Percentiles rank a stretch among this genome's conserved stretches.
These are phyloP conservation scores for Musca domestica DNA, from an alignment of 1,140 invertebrate genomes.

Conservation along the genomic window DNA sequence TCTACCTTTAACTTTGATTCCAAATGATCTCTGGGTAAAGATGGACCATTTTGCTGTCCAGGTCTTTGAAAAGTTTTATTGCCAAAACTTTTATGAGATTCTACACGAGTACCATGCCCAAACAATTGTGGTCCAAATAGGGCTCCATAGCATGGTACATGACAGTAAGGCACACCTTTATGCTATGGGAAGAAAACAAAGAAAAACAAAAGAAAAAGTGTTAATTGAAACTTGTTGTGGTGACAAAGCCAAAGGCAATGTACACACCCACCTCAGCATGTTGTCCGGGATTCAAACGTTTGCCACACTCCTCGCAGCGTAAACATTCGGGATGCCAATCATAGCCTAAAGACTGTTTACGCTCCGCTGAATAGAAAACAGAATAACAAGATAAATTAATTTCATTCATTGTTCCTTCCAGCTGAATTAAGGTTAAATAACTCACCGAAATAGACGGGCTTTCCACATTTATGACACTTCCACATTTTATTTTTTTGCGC, in stretches of 20 bases:
- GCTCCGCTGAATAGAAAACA: slow-evolving; percentile 66
- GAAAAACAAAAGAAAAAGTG: background rate
- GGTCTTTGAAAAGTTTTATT: slow-evolving; percentile 57
- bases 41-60: slow-evolving; percentile 41
- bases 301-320: slow-evolving; percentile 85
- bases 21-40: slow-evolving; percentile 65
- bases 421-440: slow-evolving; percentile 6
- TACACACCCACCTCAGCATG: slow-evolving; percentile 72
- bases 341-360: slow-evolving; percentile 86
- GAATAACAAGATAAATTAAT: background rate
- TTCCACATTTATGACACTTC: slow-evolving; percentile 84
- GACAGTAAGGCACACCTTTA: slow-evolving; percentile 87
- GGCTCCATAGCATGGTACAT: slow-evolving; percentile 87
- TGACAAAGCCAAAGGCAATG: background rate
- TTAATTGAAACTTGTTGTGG: slow-evolving; percentile 6
- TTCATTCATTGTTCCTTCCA: background rate
- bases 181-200: slow-evolving; percentile 59
- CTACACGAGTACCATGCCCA: slow-evolving; percentile 82
- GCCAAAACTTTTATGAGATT: slow-evolving; percentile 83
- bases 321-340: slow-evolving; percentile 93
- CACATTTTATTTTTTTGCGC: slow-evolving; percentile 60
- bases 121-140: slow-evolving; percentile 83
- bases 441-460: slow-evolving; percentile 83
- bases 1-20: slow-evolving; percentile 74
- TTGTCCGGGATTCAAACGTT: slow-evolving; percentile 82